Base-by-base conservation (phyloP, 2,113 vertebrate genomes). In the Oncorhynchus tshawytscha region DNA sequence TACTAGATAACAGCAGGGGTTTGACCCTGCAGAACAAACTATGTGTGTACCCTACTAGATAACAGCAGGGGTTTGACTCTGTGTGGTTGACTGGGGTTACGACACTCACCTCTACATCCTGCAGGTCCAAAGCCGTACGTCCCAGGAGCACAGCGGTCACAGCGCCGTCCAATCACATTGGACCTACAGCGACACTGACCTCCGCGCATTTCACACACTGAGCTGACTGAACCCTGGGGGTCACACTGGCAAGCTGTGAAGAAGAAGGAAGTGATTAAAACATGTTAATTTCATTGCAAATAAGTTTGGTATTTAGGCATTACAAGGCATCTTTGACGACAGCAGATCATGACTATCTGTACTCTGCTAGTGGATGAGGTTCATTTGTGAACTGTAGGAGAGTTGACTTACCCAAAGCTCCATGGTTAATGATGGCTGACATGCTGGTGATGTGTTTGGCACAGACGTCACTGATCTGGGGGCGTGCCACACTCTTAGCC, bases 181-280 rank as follows among this genome's bases (percentile, higher is more conserved):
- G 95, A 87, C 67, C 95, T 96, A 89, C 98, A 99, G 45, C 11
- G 94, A 80, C 98, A 99, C 85, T 98, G 97, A n/a, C 98, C 98
- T 0, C 98, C 97, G 0, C 92, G 92, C 9, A 94, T 90, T 20
- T 92, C 92, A 77, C 98, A 99, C 79, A 97, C 89, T 0, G 95
- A 93, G 5, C 95, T 99, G 82, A 96, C 73, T 0, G 98, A 97
- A 51, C 98, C 98, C 86, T 99, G 96, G 31, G 92, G 95, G 84
- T 97, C 93, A 0, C 98, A 99, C 78, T 92, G 93, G 84, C 98
- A 99, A 27, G 94, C 98, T 99, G 81, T 15, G 68, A 68, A 12
- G 39, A 39, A 29, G 59, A 72, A 15, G 4, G 51, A 18, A 18
- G 59, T n/a, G 59, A 22, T 24, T 16, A 24, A 11, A 22, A 45